Percentiles rank a stretch among this genome's conserved stretches.
phyloP scores from a whole-genome alignment of 2,888 invertebrate genomes.

The Ferdinandea cuprea region DNA sequence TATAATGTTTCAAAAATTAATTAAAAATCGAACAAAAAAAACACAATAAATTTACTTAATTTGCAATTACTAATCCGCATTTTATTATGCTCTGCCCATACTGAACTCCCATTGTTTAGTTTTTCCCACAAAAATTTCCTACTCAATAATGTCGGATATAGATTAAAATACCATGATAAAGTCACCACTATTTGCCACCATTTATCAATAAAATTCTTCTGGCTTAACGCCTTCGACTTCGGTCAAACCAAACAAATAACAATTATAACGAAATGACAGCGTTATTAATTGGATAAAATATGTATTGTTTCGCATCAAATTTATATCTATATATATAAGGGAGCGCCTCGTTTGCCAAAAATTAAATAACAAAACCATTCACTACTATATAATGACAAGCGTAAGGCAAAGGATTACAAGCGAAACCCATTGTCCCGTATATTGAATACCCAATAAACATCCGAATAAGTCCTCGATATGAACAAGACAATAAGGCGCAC shows the following conservation, averaged over 20 bases:
- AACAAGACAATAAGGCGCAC: slow-evolving; percentile 58
- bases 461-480: slow-evolving; percentile 52
- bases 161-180: slow-evolving; percentile 42
- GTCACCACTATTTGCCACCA: slow-evolving; percentile 40
- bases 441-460: slow-evolving; percentile 48
- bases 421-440: slow-evolving; percentile 49
- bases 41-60: background rate
- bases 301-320: slow-evolving; percentile 43
- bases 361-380: slow-evolving; percentile 63
- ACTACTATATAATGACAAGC: slow-evolving; percentile 54
- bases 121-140: background rate
- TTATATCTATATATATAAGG: background rate
- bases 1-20: background rate
- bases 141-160: background rate
- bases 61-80: background rate
- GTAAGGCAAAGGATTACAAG: slow-evolving; percentile 68
- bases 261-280: slow-evolving; percentile 68
- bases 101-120: background rate
- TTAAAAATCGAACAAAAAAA: background rate
- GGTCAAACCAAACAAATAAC: slow-evolving; percentile 68
- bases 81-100: background rate
- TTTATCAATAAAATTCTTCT: slow-evolving; percentile 56
- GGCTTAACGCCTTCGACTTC: slow-evolving; percentile 54
- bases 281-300: slow-evolving; percentile 67
- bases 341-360: slow-evolving; percentile 1